A percentile compares a stretch with the other conserved stretches of the same genome.
These are phyloP conservation scores for Lepidochitona cinerea DNA, from an alignment of 2,888 invertebrate species.

Conservation along the genomic window DNA sequence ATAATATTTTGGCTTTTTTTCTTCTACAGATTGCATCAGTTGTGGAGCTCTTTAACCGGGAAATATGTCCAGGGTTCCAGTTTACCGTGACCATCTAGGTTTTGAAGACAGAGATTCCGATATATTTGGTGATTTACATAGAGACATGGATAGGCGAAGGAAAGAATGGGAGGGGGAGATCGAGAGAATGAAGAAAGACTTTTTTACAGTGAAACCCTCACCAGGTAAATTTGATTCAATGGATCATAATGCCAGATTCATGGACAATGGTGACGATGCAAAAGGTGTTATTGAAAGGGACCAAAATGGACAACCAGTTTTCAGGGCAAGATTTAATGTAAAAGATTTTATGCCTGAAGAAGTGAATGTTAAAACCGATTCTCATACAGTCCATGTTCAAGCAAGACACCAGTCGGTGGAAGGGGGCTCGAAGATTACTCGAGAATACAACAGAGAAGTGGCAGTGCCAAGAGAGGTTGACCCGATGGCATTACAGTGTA, in stretches of 20 bases:
- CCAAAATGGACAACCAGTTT: slow-evolving; percentile 49
- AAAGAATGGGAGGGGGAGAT: slow-evolving; percentile 66
- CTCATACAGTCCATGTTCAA: slow-evolving; percentile 53
- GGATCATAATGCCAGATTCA: slow-evolving; percentile 28
- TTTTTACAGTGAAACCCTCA: slow-evolving; percentile 63
- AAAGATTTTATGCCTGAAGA: slow-evolving; percentile 61
- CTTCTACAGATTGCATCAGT: too few relatives aligned
- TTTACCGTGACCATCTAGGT: slow-evolving; percentile 62
- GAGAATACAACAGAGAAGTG: slow-evolving; percentile 60
- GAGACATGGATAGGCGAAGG: slow-evolving; percentile 60
- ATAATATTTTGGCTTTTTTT: too few relatives aligned
- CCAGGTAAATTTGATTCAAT: slow-evolving; percentile 46
- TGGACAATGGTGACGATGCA: slow-evolving; percentile 33
- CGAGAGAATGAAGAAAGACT: slow-evolving; percentile 66
- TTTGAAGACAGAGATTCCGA: slow-evolving; percentile 66
- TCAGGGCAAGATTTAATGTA: slow-evolving; percentile 60
- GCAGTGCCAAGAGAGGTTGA: slow-evolving; percentile 59
- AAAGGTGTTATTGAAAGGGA: slow-evolving; percentile 50
- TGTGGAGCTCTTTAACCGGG: neutral
- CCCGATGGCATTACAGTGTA: slow-evolving; percentile 55
- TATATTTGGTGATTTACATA: slow-evolving; percentile 65
- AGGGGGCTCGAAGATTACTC: slow-evolving; percentile 54
- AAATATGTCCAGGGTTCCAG: slow-evolving; percentile 63
- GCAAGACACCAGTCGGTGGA: slow-evolving; percentile 56
- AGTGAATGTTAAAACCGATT: slow-evolving; percentile 61